These are phyloP conservation scores for Drosophila austrosaltans DNA, from an alignment of 2,888 invertebrate genomes.

Conservation along the genomic window DNA sequence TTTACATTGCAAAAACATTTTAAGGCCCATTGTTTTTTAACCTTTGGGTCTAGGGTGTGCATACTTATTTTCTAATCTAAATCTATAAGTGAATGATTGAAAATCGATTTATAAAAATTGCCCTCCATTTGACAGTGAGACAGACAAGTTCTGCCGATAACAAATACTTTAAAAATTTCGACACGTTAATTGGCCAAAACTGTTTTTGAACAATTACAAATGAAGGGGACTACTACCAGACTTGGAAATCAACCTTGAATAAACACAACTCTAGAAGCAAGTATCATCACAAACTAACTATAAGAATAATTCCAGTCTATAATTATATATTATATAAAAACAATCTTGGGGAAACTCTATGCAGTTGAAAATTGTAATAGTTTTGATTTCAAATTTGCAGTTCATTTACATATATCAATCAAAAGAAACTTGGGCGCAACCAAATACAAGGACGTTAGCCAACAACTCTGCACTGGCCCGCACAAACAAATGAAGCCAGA, in stretches of 20 bases:
- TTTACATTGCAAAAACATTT: too few relatives aligned
- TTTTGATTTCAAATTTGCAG: background rate
- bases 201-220: background rate
- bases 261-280: too few relatives aligned
- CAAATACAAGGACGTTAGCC: conserved; percentile 60
- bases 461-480: conserved; percentile 60
- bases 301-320: too few relatives aligned
- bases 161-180: background rate
- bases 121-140: conserved; percentile 5
- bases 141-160: background rate
- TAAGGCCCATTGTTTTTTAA: too few relatives aligned
- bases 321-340: too few relatives aligned
- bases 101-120: conserved; percentile 8
- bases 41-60: too few relatives aligned
- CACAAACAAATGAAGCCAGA: conserved; percentile 51
- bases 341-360: background rate
- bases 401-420: conserved; percentile 10
- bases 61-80: background rate
- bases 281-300: too few relatives aligned
- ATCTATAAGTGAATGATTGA: conserved; percentile 2
- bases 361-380: background rate
- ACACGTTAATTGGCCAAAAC: background rate
- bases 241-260: too few relatives aligned
- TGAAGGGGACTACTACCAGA: too few relatives aligned
- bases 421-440: conserved; percentile 21